Base-by-base conservation (phyloP, 2,113 vertebrate genomes). In the Pelobates fuscus region DNA sequence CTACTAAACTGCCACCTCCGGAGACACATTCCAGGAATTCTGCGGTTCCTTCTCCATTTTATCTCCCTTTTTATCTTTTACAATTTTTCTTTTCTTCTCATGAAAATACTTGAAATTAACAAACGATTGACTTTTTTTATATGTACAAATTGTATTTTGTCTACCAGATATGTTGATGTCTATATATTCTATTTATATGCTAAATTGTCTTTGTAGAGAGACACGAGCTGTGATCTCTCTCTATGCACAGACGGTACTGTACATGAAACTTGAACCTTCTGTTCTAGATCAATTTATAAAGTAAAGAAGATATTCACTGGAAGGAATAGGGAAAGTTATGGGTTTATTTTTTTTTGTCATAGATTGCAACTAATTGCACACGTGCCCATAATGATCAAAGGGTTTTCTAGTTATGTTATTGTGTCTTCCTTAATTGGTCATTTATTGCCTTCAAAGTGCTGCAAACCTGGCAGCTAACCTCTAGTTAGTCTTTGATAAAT, bases 91-190 rank as follows among this genome's bases (percentile, higher is more conserved):
- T 46, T 60, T 75, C 44, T 30, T 43, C 65, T 46, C 15, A 7
- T 46, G 72, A 78, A 84, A 83, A 85, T 88, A 88, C 88, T 89
- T 89, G 88, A 89, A 89, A 82, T 59, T 32, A 43, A 46, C 21
- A 75, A 80, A 82, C 72, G 62, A 77, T 81, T 77, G 78, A 79
- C 46, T 63, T 43, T 75, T 21, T 84, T 61, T 82, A 71, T 82
- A 20, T 83, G 77, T 85, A 83, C 64, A 83, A 71, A 62, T 82
- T 81, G 81, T 82, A 67, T 80, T 84, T 80, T 80, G 70, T 79
- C 12, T 80, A 75, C 73, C 64, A 58, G 43, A 72, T 41, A 27
- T 46, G 7, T 11, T 54, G 20, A 18, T 37, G 18, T 62, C n/a
- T 71, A 8, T 37, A 37, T 5, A 10, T 41, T 18, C 6, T 72